Conservation (phyloP, 2,797 vertebrate genomes). For the Manis crassicaudata region DNA sequence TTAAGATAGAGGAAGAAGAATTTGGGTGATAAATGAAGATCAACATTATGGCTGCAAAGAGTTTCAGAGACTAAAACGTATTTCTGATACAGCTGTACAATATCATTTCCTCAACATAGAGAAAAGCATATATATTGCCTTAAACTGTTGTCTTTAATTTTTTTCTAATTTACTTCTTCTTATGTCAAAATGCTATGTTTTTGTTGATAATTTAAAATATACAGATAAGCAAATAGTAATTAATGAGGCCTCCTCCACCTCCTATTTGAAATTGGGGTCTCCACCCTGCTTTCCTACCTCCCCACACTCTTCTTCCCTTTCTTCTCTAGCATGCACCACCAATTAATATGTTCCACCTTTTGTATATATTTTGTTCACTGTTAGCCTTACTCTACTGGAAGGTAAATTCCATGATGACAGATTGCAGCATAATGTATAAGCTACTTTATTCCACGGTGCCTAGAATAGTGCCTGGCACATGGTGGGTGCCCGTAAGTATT, state of each 20-base stretch:
- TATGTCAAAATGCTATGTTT: constrained; percentile 8
- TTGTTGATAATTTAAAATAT: not conserved
- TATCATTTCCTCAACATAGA: not conserved
- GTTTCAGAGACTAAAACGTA: not conserved
- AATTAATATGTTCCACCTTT: too few species aligned
- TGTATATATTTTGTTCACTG: not conserved
- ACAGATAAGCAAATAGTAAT: not conserved
- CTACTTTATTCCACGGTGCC: not conserved
- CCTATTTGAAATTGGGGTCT: rapidly evolving
- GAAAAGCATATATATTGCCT: not conserved
- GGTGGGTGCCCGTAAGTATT: rapidly evolving
- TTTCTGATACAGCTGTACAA: not conserved
- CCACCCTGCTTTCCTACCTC: not conserved
- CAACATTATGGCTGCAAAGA: not conserved
- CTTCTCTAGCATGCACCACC: not conserved
- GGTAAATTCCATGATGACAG: not conserved
- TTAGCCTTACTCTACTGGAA: not conserved
- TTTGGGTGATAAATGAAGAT: constrained; percentile 34
- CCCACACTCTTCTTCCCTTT: not conserved
- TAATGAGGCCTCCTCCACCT: not conserved
- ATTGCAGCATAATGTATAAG: not conserved
- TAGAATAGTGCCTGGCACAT: rapidly evolving
- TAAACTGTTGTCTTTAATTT: constrained; percentile 30
- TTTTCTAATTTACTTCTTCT: not conserved
- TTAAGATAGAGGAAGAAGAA: constrained; percentile 44